Base-by-base conservation (phyloP, 2,797 vertebrate genomes). In the Botia kubotai region DNA sequence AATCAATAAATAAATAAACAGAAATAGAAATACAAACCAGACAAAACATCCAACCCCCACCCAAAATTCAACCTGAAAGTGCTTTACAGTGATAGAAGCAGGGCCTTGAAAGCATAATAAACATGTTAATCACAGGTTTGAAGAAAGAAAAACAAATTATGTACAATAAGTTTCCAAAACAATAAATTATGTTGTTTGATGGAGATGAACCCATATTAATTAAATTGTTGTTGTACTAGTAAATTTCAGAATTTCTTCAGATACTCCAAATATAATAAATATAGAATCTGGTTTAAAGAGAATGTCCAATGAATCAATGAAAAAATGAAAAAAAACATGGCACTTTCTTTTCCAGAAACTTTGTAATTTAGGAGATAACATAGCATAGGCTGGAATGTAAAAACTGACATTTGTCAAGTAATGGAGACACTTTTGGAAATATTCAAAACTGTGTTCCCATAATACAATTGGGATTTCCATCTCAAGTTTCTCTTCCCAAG, bases 341-440 rank as follows among this genome's bases (percentile, higher is more conserved):
- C 23, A 26, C 23, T 26, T 66, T 36, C n/a, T 66, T 11, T 66
- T 60, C 57, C 57, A 60, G n/a, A 60, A 67, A 39, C 13, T 33
- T 13, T 39, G 65, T 39, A 39, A 39, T 39, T 67, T 67, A 4
- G 65, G 65, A 39, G 33, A 67, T 13, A 39, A 12, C 33, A 33
- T 33, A n/a, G 16, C 33, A 39, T 67, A 67, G 33, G 33, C 33
- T 33, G 33, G 3, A 33, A 33, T 33, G 3, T 33, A 33, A 33
- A 36, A 1, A 67, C 6, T 68, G 65, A 68, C 14, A 43, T 10
- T n/a, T 33, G 8, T 36, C 43, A 39, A 8, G 17, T 7, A 39
- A 16, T 68, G 16, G 19, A 68, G 65, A 78, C 17, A 60, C 52
- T 4, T 58, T 52, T 58, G 76, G 76, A 48, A 70, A 78, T 58